Evolutionary conservation across 2,888 invertebrate species (phyloP), one percentile per base, ranked within the genome.

Genomic region (Lissonota sp.): DNA sequence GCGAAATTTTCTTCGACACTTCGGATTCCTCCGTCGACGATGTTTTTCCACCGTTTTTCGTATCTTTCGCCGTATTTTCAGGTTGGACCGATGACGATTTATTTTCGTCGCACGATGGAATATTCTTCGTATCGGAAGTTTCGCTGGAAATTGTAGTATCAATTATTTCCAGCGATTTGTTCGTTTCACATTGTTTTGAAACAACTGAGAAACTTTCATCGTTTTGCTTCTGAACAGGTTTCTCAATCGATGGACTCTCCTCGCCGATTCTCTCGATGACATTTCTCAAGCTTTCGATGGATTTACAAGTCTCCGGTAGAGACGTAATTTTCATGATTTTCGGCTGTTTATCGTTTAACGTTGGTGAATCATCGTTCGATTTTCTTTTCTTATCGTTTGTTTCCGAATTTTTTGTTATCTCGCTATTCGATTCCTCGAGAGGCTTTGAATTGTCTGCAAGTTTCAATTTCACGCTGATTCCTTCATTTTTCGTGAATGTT

Each of bases 251-350:
- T 46, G 84, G 81, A 16, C 67, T 67, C 10, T 84, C 80, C 10
- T 89, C 89, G 1, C 88, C 88, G 57, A 89, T 91, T 70, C 88
- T 88, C 14, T 91, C 88, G 53, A 90, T 86, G 10, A 89, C 91
- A 26, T 89, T 86, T 60, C 87, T 87, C 51, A 90, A 83, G 76
- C 79, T 89, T 81, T 90, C 91, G n/a, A 91, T 90, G 3, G 90
- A 90, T 77, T 90, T 87, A 72, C 89, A 91, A 40, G 88, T 89
- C n/a, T 87, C 87, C 39, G 87, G 70, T 42, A 87, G 84, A 7
- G 58, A 51, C 4, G 66, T 53, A 10, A 57, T 66, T 55, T 79
- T 78, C 37, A 37, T 10, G 0, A 77, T 40, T 39, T 84, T 84
- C 5, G 67, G 10, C n/a, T 80, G 78, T 42, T 63, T 62, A 74